A percentile compares a stretch with the other conserved stretches of the same genome.
These are phyloP conservation scores for Momotus momota DNA, from an alignment of 2,797 vertebrate species.

Conservation along the genomic window DNA sequence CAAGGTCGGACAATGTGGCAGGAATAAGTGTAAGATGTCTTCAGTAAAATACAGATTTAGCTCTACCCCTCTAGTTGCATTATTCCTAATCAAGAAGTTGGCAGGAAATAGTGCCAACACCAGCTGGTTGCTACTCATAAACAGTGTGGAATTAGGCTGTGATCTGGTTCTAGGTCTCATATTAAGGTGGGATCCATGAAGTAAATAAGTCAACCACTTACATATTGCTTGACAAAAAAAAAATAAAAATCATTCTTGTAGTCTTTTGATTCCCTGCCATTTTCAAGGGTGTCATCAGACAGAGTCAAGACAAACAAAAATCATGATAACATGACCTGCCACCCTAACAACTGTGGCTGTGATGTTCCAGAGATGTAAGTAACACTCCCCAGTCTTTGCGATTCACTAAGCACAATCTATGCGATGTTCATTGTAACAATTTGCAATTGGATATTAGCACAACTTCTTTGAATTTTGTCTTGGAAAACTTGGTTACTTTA, in stretches of 20 bases:
- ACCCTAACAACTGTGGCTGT: neutral
- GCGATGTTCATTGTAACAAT: neutral
- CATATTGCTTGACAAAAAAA: neutral
- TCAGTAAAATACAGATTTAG: neutral
- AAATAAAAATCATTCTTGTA: neutral
- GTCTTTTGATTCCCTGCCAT: neutral
- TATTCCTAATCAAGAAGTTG: neutral
- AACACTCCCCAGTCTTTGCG: neutral
- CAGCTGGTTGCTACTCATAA: neutral
- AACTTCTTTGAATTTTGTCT: neutral
- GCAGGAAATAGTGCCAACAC: neutral
- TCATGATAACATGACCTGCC: neutral
- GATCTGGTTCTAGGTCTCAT: neutral
- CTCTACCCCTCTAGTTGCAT: neutral
- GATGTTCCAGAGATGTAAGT: neutral
- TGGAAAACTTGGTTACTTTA: neutral
- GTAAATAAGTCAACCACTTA: neutral
- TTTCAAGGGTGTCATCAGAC: neutral
- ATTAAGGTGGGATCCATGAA: neutral
- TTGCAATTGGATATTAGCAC: neutral
- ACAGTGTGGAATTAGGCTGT: neutral
- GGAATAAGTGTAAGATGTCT: neutral
- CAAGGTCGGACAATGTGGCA: neutral
- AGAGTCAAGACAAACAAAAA: neutral
- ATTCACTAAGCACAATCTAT: neutral